Evolutionary conservation across 2,113 vertebrate species (phyloP), one percentile per base, ranked within the genome.

Genomic region (Cynoglossus semilaevis): DNA sequence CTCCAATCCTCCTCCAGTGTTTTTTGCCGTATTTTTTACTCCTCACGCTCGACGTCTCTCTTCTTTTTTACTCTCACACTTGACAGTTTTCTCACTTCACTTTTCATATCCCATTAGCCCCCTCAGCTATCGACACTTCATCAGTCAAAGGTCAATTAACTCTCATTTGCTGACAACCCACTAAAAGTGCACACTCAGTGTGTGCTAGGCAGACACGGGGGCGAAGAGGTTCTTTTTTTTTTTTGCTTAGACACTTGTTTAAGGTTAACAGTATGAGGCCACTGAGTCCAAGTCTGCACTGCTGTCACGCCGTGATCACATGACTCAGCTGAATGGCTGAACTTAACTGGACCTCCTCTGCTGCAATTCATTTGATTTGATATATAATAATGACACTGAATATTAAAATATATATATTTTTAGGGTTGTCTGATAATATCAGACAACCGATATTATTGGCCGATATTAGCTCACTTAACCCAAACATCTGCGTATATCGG

Each of bases 141-240:
- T 72, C 68, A 72, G 53, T 67, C 57, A 62, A 42, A 65, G 63
- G 81, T 79, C 80, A 77, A 67, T 72, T 55, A 76, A 57, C 45
- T 71, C 53, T 70, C 54, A 38, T 51, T 45, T 58, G 75, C 67
- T 70, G 55, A 67, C 56, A 74, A 65, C 76, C 62, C 61, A 43
- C 17, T 63, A 57, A 68, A 82, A 51, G 54, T 67, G 54, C 13
- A 18, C 6, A 46, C 29, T 68, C 47, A 45, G 48, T 5, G 12
- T 41, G 61, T 40, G 63, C 22, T 14, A 12, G 52, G 48, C 22
- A 49, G 63, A 7, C 46, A 1, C 18, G 48, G 51, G 45, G 44
- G 55, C 18, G 43, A 17, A 42, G 40, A 65, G 18, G 41, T 8
- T 36, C 58, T 55, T 0, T 12, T 48, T n/a, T 17, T 60, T n/a